Conservation (phyloP, 2,113 vertebrate species). For the Zosterops borbonicus region DNA sequence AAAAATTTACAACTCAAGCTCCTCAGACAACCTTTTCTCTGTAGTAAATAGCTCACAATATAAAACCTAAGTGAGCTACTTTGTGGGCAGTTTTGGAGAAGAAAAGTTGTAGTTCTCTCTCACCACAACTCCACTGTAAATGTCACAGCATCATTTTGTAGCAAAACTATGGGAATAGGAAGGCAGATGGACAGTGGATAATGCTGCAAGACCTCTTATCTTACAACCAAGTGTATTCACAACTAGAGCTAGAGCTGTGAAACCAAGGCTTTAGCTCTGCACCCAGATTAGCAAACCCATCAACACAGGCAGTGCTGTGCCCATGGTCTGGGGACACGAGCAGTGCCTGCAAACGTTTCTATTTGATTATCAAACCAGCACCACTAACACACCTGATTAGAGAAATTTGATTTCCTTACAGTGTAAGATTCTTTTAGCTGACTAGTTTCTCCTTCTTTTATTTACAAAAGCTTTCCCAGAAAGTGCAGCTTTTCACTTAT, state of each 20-base stretch:
- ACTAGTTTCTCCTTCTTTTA: background rate
- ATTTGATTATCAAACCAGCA: background rate
- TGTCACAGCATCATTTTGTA: background rate
- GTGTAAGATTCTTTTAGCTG: background rate
- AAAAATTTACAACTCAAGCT: background rate
- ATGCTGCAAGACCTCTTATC: background rate
- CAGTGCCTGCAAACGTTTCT: background rate
- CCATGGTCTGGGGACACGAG: background rate
- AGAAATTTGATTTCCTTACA: background rate
- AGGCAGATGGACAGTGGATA: background rate
- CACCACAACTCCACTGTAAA: rapidly evolving
- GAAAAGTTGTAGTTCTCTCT: background rate
- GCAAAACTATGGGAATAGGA: background rate
- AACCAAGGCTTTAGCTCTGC: background rate
- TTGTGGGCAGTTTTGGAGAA: background rate
- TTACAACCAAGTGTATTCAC: background rate
- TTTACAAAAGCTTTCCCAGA: background rate
- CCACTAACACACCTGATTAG: background rate
- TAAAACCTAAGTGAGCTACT: background rate
- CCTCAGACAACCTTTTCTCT: background rate
- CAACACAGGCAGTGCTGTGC: background rate
- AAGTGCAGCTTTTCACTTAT: background rate
- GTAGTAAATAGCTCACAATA: background rate
- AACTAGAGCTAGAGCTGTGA: background rate
- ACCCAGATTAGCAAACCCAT: background rate